Evolutionary conservation across 2,113 vertebrate genomes (phyloP).

Genomic region (Colius striatus): DNA sequence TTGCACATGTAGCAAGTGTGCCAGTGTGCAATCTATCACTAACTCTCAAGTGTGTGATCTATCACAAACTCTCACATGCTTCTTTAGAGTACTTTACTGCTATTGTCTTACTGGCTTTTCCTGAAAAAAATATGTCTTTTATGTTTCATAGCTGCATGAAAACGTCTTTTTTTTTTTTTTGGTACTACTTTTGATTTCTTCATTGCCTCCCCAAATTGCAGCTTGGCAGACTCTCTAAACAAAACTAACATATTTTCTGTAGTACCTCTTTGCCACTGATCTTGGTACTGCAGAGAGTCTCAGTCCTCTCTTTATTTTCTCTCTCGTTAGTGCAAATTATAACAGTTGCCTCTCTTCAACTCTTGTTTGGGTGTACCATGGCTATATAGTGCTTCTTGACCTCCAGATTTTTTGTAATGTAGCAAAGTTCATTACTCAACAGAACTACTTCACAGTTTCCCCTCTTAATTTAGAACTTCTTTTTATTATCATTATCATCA

Average conservation of each 20-base stretch:
- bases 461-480: not conserved
- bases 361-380: not conserved
- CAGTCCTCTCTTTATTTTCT: not conserved
- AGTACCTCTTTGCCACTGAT: not conserved
- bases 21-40: not conserved
- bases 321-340: not conserved
- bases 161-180: not conserved
- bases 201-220: not conserved
- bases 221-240: not conserved
- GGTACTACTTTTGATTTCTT: not conserved
- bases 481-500: not conserved
- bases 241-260: not conserved
- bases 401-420: not conserved
- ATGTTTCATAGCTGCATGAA: not conserved
- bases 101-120: not conserved
- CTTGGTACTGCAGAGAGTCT: not conserved
- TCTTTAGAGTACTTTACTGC: not conserved
- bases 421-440: not conserved
- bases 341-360: not conserved
- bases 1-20: not conserved
- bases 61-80: rapidly evolving
- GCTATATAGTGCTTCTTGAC: not conserved
- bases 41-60: not conserved
- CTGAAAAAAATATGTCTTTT: not conserved
- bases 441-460: not conserved